Base-by-base conservation (phyloP, 1,140 invertebrate species). In the Magallana ariakensis region DNA sequence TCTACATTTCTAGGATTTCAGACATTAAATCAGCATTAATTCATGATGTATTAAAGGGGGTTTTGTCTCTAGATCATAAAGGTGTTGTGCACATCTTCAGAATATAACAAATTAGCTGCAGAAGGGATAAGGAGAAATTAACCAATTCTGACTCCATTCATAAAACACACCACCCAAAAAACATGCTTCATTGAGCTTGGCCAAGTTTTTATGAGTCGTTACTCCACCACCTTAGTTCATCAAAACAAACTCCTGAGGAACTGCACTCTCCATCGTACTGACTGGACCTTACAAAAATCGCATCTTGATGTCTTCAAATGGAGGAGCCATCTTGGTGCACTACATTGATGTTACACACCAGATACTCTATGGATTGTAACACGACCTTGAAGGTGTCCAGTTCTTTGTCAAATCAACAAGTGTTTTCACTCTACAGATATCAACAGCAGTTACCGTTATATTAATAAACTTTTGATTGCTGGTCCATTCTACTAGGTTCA, bases 11-110 rank as follows among this genome's bases (percentile, higher is more conserved):
- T 75, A 13, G 66, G 66, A 75, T 75, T 22, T 75, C 66, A 75
- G 66, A 75, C 66, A 75, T 75, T 26, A 75, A 26, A 26, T 19
- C 26, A 75, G 66, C 66, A 75, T n/a, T n/a, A n/a, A n/a, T 75
- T 75, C 33, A 33, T 26, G 26, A 8, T 75, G 22, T 22, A 70
- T 33, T 26, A 70, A 33, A 70, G 19, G 62, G 11, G 10, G 11
- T 26, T 75, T 75, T 75, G 66, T 75, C 66, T 26, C 33, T 13
- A 33, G 9, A 26, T 10, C 15, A 46, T 46, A 46, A 46, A 46
- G 33, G 33, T 46, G 33, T 46, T 46, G 33, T 46, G 33, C 33
- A 46, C 33, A 46, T 46, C 33, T 46, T 46, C 33, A 60, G n/a
- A n/a, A 11, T n/a, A 13, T 60, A 33, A 11, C 66, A 75, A 10